phyloP scores from a whole-genome alignment of 1,140 invertebrate species.

The Liolophura sinensis region DNA sequence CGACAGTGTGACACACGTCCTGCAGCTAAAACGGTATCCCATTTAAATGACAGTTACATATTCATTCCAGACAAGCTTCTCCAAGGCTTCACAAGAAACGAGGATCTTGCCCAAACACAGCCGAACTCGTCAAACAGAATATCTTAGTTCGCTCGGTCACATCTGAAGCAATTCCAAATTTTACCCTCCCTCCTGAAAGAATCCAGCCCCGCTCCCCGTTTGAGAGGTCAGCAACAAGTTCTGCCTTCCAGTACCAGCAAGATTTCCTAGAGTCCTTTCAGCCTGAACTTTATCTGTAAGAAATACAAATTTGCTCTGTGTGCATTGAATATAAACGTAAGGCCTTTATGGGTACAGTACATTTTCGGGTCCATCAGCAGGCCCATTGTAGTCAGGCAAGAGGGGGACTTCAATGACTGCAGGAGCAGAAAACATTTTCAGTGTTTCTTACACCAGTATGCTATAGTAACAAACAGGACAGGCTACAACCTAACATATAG shows the following conservation, averaged over 20 bases:
- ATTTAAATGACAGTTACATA: not conserved
- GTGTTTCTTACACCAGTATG: not conserved
- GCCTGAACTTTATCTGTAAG: constrained; percentile 43
- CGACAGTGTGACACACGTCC: too few species aligned
- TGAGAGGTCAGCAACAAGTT: constrained; percentile 10
- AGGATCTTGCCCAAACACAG: constrained; percentile 33
- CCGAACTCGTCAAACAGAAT: constrained; percentile 9
- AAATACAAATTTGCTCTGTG: not conserved
- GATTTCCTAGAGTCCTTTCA: constrained; percentile 29
- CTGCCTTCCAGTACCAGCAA: constrained; percentile 22
- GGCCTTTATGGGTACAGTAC: not conserved
- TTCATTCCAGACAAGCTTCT: constrained; percentile 23
- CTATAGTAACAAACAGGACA: not conserved
- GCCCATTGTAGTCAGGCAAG: not conserved
- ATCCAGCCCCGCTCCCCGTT: constrained; percentile 31
- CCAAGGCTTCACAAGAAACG: constrained; percentile 30
- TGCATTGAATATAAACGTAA: not conserved
- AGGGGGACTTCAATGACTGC: not conserved
- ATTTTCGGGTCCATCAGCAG: not conserved
- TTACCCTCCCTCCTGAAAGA: constrained; percentile 42
- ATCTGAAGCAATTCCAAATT: constrained; percentile 36
- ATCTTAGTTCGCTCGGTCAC: constrained; percentile 36
- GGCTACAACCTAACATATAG: too few species aligned
- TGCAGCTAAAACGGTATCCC: not conserved
- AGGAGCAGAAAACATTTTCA: not conserved